Percentiles rank a stretch among this genome's conserved stretches.
Evolutionary conservation across 2,797 vertebrate species (phyloP).

Genomic region (Pangasius djambal): DNA sequence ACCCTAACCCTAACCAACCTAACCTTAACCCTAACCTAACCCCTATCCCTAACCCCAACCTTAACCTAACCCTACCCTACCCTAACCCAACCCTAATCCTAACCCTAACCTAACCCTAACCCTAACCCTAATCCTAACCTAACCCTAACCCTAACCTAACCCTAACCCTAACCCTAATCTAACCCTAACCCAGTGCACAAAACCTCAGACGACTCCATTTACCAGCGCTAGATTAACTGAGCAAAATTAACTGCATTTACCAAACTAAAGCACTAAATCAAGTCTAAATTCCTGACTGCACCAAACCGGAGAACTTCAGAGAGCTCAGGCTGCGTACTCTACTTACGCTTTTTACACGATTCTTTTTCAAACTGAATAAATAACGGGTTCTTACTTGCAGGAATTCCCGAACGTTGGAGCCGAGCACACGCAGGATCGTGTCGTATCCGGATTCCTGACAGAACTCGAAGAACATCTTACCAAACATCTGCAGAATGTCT

Average conservation of each 20-base stretch:
- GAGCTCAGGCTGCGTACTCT: background rate
- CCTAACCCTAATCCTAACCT: too few relatives aligned
- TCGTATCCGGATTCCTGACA: constrained; percentile 99
- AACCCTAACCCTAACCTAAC: too few relatives aligned
- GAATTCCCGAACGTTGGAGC: constrained; percentile 98
- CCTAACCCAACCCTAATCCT: too few relatives aligned
- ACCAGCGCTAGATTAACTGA: background rate
- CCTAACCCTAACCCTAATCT: too few relatives aligned
- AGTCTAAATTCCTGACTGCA: background rate
- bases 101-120: too few relatives aligned
- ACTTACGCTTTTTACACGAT: too few relatives aligned
- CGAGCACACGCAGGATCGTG: constrained; percentile 93
- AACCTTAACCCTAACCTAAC: too few relatives aligned
- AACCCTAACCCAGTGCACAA: background rate
- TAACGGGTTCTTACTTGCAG: constrained; percentile 83
- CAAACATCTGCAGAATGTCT: constrained; percentile 97
- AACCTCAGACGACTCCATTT: background rate
- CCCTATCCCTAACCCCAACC: too few relatives aligned
- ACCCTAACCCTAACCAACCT: too few relatives aligned
- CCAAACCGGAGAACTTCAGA: background rate
- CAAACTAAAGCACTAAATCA: too few relatives aligned
- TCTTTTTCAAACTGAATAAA: background rate
- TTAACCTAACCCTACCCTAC: too few relatives aligned
- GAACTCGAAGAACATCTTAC: constrained; percentile 99
- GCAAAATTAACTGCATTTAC: too few relatives aligned